phyloP scores from a whole-genome alignment of 2,113 vertebrate genomes.

The Amphiprion percula region DNA sequence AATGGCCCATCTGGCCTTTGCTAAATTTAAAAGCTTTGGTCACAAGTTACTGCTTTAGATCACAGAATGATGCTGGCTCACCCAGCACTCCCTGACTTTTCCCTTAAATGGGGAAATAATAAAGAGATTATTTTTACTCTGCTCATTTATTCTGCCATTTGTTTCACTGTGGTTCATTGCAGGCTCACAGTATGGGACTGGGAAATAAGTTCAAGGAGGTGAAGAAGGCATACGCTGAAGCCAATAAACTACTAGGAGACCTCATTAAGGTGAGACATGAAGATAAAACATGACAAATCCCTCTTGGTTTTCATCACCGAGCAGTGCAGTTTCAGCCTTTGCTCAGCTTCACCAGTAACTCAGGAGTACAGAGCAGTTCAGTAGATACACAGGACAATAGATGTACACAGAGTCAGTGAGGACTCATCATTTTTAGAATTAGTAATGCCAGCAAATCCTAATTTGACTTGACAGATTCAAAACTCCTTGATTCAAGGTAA shows the following conservation, averaged over 20 bases:
- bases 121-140: neutral
- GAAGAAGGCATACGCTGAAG: conserved; percentile 94
- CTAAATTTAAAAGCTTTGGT: conserved; percentile 19
- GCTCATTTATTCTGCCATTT: conserved; percentile 4
- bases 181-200: conserved; percentile 98
- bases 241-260: conserved; percentile 96
- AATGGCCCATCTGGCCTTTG: neutral
- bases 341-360: neutral
- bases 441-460: neutral
- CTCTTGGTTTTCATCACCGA: neutral
- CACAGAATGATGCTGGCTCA: conserved; percentile 11
- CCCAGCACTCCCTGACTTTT: conserved; percentile 6
- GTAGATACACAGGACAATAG: neutral
- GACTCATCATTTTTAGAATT: neutral
- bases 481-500: neutral
- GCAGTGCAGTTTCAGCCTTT: neutral
- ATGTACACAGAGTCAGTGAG: too few species aligned
- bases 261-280: conserved; percentile 92
- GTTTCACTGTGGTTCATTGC: conserved; percentile 76
- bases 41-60: conserved; percentile 36
- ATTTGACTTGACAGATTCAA: conserved; percentile 1
- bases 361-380: neutral
- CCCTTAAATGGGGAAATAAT: neutral
- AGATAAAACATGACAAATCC: neutral
- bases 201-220: conserved; percentile 98